Evolutionary conservation across 2,888 invertebrate species (phyloP).

Genomic region (Vandiemenella viatica): DNA sequence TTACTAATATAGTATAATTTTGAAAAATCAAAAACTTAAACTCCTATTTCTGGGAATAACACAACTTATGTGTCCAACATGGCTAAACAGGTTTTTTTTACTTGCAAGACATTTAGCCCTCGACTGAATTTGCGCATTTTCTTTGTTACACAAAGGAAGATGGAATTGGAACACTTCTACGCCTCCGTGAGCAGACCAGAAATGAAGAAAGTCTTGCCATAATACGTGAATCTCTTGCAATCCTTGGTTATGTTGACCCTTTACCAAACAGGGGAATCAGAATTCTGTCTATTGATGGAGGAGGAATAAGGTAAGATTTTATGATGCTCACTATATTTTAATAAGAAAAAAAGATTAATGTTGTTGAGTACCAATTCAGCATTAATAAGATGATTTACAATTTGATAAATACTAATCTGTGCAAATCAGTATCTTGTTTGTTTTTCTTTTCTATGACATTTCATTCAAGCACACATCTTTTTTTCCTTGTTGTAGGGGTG

Average conservation of each 20-base stretch:
- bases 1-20: too few species aligned
- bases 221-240: slow-evolving; percentile 44
- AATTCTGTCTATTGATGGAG: slow-evolving; percentile 77
- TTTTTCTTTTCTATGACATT: background rate
- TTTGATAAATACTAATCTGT: background rate
- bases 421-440: background rate
- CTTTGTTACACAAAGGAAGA: slow-evolving; percentile 48
- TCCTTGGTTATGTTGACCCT: slow-evolving; percentile 56
- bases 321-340: too few species aligned
- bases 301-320: slow-evolving; percentile 52
- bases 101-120: too few species aligned
- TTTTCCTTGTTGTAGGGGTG: slow-evolving; percentile 40
- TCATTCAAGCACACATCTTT: too few species aligned
- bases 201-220: slow-evolving; percentile 26
- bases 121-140: slow-evolving; percentile 19
- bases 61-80: too few species aligned
- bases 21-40: too few species aligned
- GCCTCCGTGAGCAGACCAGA: slow-evolving; percentile 31
- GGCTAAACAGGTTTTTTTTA: too few species aligned
- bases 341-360: background rate
- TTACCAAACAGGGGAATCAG: slow-evolving; percentile 57
- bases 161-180: slow-evolving; percentile 46
- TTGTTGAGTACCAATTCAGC: background rate
- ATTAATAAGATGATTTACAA: too few species aligned
- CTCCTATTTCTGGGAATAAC: too few species aligned